phyloP scores from a whole-genome alignment of 1,140 invertebrate genomes.

The Drosophila biarmipes region DNA sequence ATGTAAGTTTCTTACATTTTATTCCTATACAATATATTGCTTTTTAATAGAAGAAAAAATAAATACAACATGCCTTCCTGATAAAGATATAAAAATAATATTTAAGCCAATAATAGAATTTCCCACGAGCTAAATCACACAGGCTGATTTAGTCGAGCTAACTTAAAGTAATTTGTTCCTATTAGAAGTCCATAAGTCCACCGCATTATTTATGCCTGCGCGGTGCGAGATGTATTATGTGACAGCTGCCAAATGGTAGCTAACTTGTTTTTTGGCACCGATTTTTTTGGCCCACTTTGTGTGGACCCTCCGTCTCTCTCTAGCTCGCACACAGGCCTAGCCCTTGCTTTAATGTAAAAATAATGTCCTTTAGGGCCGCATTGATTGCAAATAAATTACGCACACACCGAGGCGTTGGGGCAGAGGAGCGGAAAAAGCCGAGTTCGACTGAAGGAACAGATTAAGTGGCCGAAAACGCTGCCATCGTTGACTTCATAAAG shows the following conservation, averaged over 20 bases:
- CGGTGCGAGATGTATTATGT: constrained; percentile 54
- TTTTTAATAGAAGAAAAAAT: no score
- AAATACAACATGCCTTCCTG: no score
- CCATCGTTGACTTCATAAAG: constrained; percentile 68
- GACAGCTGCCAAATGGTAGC: constrained; percentile 76
- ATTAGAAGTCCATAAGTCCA: constrained; percentile 10
- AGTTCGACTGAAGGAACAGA: constrained; percentile 49
- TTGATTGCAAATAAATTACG: constrained; percentile 82
- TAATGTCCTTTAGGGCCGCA: constrained; percentile 75
- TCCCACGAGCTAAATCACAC: no score
- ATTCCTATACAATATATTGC: no score
- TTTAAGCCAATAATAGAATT: no score
- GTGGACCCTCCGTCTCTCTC: neutral
- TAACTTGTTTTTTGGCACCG: constrained; percentile 57
- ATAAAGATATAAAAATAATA: no score
- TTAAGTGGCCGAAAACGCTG: constrained; percentile 65
- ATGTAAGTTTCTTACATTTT: neutral
- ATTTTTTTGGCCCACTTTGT: constrained; percentile 33
- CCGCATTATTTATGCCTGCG: constrained; percentile 17
- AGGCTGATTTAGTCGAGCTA: neutral
- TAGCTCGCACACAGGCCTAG: constrained; percentile 11
- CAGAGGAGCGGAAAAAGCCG: constrained; percentile 11
- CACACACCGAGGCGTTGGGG: constrained; percentile 28
- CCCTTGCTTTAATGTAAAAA: constrained; percentile 73
- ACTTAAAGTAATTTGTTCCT: neutral